phyloP scores from a whole-genome alignment of 2,113 vertebrate genomes.

The Bujurquina vittata region DNA sequence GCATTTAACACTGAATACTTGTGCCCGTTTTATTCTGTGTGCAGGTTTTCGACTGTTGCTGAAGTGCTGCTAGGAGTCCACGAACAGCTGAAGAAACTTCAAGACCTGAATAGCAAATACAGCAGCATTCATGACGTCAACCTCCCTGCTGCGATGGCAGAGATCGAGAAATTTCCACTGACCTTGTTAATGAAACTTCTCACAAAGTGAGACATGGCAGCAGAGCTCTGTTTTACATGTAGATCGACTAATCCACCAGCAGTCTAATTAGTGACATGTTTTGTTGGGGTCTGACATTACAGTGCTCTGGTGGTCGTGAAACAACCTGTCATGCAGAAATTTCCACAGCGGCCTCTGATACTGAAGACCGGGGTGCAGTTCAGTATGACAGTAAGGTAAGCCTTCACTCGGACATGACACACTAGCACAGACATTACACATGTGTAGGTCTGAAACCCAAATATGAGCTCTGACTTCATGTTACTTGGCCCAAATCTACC shows the following conservation, averaged over 20 bases:
- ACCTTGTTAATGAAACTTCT: constrained; percentile 86
- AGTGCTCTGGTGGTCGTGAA: constrained; percentile 95
- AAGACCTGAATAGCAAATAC: constrained; percentile 86
- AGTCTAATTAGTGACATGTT: background rate
- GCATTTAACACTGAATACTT: background rate
- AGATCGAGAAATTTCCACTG: constrained; percentile 72
- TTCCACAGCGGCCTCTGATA: constrained; percentile 86
- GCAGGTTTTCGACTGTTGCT: constrained; percentile 88
- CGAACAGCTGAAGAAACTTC: constrained; percentile 89
- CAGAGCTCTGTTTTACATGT: background rate
- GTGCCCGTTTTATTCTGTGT: background rate
- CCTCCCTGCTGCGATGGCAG: constrained; percentile 81
- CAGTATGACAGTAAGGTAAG: constrained; percentile 87
- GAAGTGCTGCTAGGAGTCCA: constrained; percentile 86
- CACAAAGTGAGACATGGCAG: constrained; percentile 78
- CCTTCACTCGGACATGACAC: background rate
- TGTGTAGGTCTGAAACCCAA: background rate
- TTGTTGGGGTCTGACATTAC: constrained; percentile 10
- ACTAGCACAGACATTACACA: background rate
- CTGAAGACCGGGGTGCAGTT: constrained; percentile 90
- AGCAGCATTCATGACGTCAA: constrained; percentile 62
- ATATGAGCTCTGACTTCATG: background rate
- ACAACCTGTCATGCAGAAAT: constrained; percentile 89
- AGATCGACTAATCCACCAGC: no score
- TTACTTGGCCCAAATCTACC: background rate